phyloP scores from a whole-genome alignment of 2,113 vertebrate genomes.

The Paraplagusia blochii region DNA sequence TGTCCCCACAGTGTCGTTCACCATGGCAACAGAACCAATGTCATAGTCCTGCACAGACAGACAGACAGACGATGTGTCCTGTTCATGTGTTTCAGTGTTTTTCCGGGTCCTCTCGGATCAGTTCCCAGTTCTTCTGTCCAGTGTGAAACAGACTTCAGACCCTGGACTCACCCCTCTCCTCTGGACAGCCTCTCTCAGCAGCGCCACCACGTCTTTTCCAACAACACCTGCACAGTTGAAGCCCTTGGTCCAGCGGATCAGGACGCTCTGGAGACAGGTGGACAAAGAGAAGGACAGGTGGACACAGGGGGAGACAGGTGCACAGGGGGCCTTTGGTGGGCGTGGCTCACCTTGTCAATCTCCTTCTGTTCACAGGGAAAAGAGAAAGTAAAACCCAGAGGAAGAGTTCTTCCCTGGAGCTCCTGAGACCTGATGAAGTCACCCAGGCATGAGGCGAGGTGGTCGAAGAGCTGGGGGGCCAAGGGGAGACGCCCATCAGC shows the following conservation, averaged over 20 bases:
- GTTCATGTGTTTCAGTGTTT: no score
- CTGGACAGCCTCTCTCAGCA: slow-evolving; percentile 79
- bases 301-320: background rate
- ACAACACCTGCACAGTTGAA: slow-evolving; percentile 81
- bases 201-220: slow-evolving; percentile 79
- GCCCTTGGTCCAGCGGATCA: slow-evolving; percentile 87
- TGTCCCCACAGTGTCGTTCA: slow-evolving; percentile 84
- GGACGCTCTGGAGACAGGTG: slow-evolving; percentile 76
- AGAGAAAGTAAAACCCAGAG: slow-evolving; percentile 85
- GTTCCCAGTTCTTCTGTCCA: no score
- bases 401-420: slow-evolving; percentile 45
- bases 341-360: slow-evolving; percentile 76
- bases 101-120: no score
- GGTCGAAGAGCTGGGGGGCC: slow-evolving; percentile 81
- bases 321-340: background rate
- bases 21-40: slow-evolving; percentile 78
- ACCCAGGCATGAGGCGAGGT: slow-evolving; percentile 76
- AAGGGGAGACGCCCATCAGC: no score
- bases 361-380: slow-evolving; percentile 79
- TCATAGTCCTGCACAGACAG: slow-evolving; percentile 62
- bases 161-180: slow-evolving; percentile 66
- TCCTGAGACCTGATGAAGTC: slow-evolving; percentile 71
- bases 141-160: no score
- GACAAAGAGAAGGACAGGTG: no score
- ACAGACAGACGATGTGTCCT: no score